phyloP scores from a whole-genome alignment of 2,113 vertebrate genomes.

The Elephas maximus region DNA sequence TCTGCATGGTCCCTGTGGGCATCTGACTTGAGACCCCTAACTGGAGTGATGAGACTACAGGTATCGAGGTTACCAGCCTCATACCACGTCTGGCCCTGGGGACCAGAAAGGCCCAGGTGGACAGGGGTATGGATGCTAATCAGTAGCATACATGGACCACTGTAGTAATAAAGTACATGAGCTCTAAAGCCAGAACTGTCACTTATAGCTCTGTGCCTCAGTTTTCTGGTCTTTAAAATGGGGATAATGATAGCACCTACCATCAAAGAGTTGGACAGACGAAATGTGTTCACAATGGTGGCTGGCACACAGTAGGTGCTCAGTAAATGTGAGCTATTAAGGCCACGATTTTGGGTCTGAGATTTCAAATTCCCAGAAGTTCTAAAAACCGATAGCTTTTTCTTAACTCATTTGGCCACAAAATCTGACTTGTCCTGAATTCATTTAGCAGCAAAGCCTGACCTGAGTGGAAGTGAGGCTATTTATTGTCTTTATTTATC shows the following conservation, averaged over 20 bases:
- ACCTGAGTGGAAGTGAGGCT: background rate
- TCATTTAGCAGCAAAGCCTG: background rate
- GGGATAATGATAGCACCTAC: background rate
- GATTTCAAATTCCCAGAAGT: background rate
- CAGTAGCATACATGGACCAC: background rate
- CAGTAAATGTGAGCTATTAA: background rate
- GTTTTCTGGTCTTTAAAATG: background rate
- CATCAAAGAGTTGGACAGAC: background rate
- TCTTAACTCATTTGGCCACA: background rate
- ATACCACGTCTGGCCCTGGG: background rate
- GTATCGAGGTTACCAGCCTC: background rate
- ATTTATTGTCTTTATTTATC: background rate
- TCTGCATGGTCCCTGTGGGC: rapidly evolving
- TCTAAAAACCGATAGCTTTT: background rate
- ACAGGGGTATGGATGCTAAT: background rate
- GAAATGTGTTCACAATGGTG: background rate
- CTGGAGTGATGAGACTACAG: background rate
- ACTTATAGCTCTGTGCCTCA: background rate
- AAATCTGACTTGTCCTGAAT: background rate
- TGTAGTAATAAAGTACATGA: background rate
- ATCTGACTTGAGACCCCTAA: background rate
- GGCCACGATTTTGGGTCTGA: background rate
- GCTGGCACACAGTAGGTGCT: background rate
- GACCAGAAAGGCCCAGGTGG: background rate
- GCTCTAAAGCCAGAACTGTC: background rate